Base-by-base conservation (phyloP, 2,888 invertebrate genomes). In the Pristionchus arcanus region DNA sequence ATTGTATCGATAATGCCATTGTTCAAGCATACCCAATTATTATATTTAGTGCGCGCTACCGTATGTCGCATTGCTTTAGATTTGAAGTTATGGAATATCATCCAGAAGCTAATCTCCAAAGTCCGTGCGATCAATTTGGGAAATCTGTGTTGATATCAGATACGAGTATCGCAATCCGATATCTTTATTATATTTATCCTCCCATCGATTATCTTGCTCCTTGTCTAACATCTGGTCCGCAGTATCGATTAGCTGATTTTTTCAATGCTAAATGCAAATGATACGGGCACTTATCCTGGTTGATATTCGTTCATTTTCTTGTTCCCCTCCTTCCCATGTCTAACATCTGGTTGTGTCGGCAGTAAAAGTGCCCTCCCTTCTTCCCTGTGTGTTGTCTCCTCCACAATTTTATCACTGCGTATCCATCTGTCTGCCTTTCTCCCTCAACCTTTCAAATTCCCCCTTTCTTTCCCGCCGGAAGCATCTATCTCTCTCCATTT, bases 321-420 rank as follows among this genome's bases (percentile, higher is more conserved):
- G 74, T 74, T 37, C 74, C 25, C 9, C 74, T 25, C 74, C 37
- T 3, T 21, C 74, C 37, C 19, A 1, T 74, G 25, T 74, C 74
- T 34, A 31, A 74, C 74, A 74, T 74, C 74, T 74, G 74, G 74
- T 34, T 21, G 31, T 13, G 16, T 34, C 68, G 42, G 28, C 74
- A 74, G 74, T 37, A 74, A 74, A 74, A 74, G 37, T 63, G 74
- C 31, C 34, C n/a, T 21, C 31, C 42, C 42, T 49, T 49, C 42
- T 9, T 49, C 42, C 42, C 9, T 49, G 42, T 49, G 42, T 49
- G 42, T 49, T 68, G 74, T 74, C 74, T 74, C 71, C 71, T 19
- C 74, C 42, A 49, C 42, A 49, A 49, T 74, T 74, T 74, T 74
- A 74, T 74, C 74, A 74, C 37, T 74, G 74, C 37, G 74, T 34